phyloP scores from a whole-genome alignment of 2,888 invertebrate genomes.

The Phalera bucephala region DNA sequence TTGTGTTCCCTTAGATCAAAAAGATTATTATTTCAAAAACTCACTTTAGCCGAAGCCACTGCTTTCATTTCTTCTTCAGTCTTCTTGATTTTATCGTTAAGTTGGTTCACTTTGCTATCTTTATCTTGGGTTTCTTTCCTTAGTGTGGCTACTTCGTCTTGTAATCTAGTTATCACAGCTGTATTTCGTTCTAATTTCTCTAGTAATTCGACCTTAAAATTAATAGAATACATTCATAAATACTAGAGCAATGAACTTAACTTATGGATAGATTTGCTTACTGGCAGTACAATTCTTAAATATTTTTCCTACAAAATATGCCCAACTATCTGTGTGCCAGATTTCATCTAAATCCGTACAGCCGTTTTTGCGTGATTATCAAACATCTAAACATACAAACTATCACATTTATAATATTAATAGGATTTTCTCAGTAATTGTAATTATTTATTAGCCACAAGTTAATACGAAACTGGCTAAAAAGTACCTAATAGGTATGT shows the following conservation, averaged over 20 bases:
- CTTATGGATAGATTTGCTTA: too few relatives aligned
- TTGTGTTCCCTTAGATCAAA: too few relatives aligned
- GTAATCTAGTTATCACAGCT: conserved; percentile 43
- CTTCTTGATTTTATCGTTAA: conserved; percentile 46
- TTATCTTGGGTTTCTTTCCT: conserved; percentile 46
- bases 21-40: background rate
- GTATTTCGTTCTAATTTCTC: conserved; percentile 66
- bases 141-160: conserved; percentile 53
- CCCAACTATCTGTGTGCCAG: too few relatives aligned
- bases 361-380: too few relatives aligned
- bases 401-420: too few relatives aligned
- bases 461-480: too few relatives aligned
- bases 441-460: too few relatives aligned
- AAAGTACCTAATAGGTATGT: background rate
- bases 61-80: conserved; percentile 43
- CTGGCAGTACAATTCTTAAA: too few relatives aligned
- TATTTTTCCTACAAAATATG: too few relatives aligned
- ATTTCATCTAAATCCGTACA: too few relatives aligned
- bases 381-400: too few relatives aligned
- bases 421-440: too few relatives aligned
- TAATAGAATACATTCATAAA: conserved; percentile 10
- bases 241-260: background rate
- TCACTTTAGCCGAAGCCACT: conserved; percentile 39
- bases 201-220: conserved; percentile 64
- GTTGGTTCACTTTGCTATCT: conserved; percentile 48